Percentiles rank a stretch among this genome's conserved stretches.
These are phyloP conservation scores for Smittia aterrima DNA, from an alignment of 2,888 invertebrate genomes.

Conservation along the genomic window DNA sequence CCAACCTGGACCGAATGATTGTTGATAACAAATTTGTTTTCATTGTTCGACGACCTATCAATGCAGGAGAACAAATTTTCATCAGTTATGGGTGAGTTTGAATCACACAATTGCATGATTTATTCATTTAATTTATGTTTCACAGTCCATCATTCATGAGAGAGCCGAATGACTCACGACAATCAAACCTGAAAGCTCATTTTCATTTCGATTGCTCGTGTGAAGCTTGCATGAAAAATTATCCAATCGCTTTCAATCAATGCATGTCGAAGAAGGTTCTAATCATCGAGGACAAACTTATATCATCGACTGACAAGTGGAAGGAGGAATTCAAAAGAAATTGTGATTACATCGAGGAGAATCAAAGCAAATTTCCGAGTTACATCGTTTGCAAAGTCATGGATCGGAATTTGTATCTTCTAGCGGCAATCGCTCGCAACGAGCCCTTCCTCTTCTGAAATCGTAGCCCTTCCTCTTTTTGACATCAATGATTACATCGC, in stretches of 20 bases:
- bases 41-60: conserved; percentile 14
- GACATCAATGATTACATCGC: too few relatives aligned
- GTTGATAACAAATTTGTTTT: conserved; percentile 10
- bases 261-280: neutral
- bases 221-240: neutral
- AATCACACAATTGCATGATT: neutral
- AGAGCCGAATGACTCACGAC: neutral
- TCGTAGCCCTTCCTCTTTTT: too few relatives aligned
- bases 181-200: neutral
- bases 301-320: neutral
- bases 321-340: conserved; percentile 1
- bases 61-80: conserved; percentile 31
- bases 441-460: conserved; percentile 2
- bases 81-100: conserved; percentile 20
- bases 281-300: neutral
- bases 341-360: neutral
- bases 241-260: neutral
- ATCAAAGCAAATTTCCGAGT: neutral
- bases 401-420: conserved; percentile 10
- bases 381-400: neutral
- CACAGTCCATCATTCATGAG: neutral
- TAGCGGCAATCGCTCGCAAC: neutral
- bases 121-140: neutral
- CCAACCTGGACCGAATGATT: neutral
- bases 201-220: conserved; percentile 1